A percentile compares a stretch with the other conserved stretches of the same genome.
phyloP scores from a whole-genome alignment of 2,113 vertebrate species.

The Sylvicapra grimmia region DNA sequence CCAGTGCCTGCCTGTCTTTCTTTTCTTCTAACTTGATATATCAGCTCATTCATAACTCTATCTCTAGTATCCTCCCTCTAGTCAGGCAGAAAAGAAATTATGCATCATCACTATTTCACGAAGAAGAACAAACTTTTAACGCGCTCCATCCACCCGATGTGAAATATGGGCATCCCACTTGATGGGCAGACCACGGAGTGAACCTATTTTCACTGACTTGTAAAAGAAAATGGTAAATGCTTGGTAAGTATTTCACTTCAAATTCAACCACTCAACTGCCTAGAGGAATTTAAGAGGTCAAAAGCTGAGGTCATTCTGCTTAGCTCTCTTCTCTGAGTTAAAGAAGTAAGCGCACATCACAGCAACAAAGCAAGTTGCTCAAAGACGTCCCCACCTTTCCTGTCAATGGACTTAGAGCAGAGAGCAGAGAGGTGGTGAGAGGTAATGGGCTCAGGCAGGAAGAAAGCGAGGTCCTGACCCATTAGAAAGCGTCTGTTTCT shows the following conservation, averaged over 20 bases:
- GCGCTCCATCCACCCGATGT: background rate
- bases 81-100: background rate
- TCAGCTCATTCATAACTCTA: background rate
- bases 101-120: background rate
- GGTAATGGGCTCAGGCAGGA: background rate
- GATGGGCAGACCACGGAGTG: background rate
- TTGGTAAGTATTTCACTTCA: slow-evolving; percentile 14
- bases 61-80: background rate
- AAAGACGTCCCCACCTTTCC: background rate
- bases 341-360: background rate
- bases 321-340: background rate
- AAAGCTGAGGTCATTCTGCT: slow-evolving; percentile 3
- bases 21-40: background rate
- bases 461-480: background rate
- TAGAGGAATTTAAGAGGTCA: background rate
- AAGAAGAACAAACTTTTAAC: background rate
- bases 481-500: background rate
- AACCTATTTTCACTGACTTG: background rate
- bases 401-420: background rate
- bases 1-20: background rate
- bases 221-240: background rate
- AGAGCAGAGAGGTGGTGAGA: background rate
- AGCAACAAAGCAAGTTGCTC: background rate
- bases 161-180: background rate
- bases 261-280: background rate